Evolutionary conservation across 1,140 invertebrate genomes (phyloP).

Genomic region (Lordiphosa mommai): DNA sequence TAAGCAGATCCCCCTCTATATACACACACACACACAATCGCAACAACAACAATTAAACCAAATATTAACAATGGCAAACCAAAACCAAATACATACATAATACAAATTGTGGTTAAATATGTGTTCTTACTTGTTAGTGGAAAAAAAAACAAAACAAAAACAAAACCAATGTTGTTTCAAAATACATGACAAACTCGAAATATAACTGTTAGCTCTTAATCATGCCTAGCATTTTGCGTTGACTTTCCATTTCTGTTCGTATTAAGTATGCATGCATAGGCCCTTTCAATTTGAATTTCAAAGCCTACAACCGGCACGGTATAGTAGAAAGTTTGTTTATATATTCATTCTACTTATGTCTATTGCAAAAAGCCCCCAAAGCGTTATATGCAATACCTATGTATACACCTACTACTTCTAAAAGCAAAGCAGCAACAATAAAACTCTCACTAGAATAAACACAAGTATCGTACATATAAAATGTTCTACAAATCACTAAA

Average conservation of each 20-base stretch:
- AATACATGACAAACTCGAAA: conserved; percentile 26
- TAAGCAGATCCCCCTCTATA: conserved; percentile 40
- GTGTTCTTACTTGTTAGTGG: conserved; percentile 79
- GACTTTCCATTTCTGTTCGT: conserved; percentile 9
- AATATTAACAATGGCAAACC: conserved; percentile 9
- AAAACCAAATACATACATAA: conserved; percentile 47
- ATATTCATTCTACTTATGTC: too few relatives aligned
- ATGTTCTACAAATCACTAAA: conserved; percentile 36
- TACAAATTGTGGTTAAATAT: conserved; percentile 78
- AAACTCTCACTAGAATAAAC: conserved; percentile 12
- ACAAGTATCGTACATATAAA: conserved; percentile 38
- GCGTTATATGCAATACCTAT: too few relatives aligned
- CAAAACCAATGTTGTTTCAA: conserved; percentile 12
- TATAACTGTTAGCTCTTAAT: conserved; percentile 70
- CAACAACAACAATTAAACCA: conserved; percentile 16
- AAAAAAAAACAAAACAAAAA: conserved; percentile 64
- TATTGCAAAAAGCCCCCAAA: too few relatives aligned
- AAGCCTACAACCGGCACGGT: too few relatives aligned
- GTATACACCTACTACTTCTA: too few relatives aligned
- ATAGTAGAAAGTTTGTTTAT: too few relatives aligned
- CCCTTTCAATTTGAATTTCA: too few relatives aligned
- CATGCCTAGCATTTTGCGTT: conserved; percentile 71
- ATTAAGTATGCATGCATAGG: conserved; percentile 8
- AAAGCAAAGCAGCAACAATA: background rate
- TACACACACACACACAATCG: conserved; percentile 21